Evolutionary conservation across 2,113 vertebrate genomes (phyloP), one percentile per base, ranked within the genome.

Genomic region (Rutilus rutilus): DNA sequence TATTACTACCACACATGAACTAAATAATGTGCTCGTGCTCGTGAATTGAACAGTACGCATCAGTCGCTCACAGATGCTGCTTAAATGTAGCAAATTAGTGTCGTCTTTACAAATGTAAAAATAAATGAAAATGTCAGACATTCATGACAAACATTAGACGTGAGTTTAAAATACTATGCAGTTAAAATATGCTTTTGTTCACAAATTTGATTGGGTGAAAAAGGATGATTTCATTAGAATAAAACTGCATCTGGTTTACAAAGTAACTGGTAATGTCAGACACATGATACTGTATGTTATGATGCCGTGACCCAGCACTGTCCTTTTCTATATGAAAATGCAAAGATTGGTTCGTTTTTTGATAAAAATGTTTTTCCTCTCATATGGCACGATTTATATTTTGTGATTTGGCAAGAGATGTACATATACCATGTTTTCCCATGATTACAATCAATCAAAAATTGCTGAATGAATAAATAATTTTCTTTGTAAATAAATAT

Each of bases 381-480:
- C 75, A 78, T 89, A 87, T 91, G 90, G 91, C 91, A 92, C 90
- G 78, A 78, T 85, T 87, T 33, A 75, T 84, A 36, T 78, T 81
- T 81, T 42, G 64, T 62, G 78, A 83, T 90, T 91, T 91, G 89
- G 88, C 89, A 89, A 84, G 76, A 86, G 77, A 69, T 85, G 45
- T 78, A 73, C 54, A 23, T 57, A 78, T 67, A 88, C 85, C 52
- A 85, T 84, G 69, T 74, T 86, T 78, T 67, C 78, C 71, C 74
- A 54, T 77, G 69, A 45, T 86, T 83, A 69, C 59, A 87, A 77
- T 77, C 60, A 78, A 87, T 86, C 83, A 84, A 85, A 79, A 88
- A 83, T 39, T 86, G 82, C 78, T 86, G 73, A 47, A 85, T 85
- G 82, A 86, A 85, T 27, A 42, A 50, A 88, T 84, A 47, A 77